phyloP scores from a whole-genome alignment of 2,113 vertebrate genomes.

The Bostrychus sinensis region DNA sequence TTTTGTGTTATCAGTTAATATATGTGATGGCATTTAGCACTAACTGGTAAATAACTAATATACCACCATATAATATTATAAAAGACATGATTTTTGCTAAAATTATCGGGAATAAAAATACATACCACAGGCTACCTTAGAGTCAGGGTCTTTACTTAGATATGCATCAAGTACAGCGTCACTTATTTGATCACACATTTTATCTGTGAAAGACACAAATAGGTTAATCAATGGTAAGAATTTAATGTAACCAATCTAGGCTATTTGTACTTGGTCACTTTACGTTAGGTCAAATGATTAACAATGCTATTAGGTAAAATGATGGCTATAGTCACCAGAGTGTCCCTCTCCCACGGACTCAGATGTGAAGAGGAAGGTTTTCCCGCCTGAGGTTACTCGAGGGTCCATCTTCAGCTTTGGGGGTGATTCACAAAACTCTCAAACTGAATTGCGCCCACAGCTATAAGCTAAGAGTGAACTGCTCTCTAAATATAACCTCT shows the following conservation, averaged over 20 bases:
- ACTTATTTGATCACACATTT: slow-evolving; percentile 80
- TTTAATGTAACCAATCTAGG: too few relatives aligned
- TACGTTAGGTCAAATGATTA: too few relatives aligned
- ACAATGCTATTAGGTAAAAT: too few relatives aligned
- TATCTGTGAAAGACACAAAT: slow-evolving; percentile 64
- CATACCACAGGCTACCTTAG: slow-evolving; percentile 81
- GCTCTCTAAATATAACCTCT: too few relatives aligned
- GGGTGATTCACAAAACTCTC: neutral
- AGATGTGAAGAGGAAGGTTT: slow-evolving; percentile 80
- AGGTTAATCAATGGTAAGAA: neutral
- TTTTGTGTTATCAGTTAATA: too few relatives aligned
- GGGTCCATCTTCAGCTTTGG: slow-evolving; percentile 60
- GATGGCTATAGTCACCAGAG: slow-evolving; percentile 57
- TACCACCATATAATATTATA: too few relatives aligned
- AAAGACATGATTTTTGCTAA: too few relatives aligned
- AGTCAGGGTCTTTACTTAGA: slow-evolving; percentile 73
- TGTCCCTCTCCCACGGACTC: slow-evolving; percentile 81
- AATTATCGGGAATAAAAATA: neutral
- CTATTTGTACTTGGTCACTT: too few relatives aligned
- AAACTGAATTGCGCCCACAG: neutral
- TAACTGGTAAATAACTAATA: too few relatives aligned
- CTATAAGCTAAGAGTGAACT: neutral
- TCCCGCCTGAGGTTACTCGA: slow-evolving; percentile 49
- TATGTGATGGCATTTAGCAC: too few relatives aligned
- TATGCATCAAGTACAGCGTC: slow-evolving; percentile 79